A percentile compares a stretch with the other conserved stretches of the same genome.
phyloP scores from a whole-genome alignment of 2,113 vertebrate species.

The Bostrychus sinensis region DNA sequence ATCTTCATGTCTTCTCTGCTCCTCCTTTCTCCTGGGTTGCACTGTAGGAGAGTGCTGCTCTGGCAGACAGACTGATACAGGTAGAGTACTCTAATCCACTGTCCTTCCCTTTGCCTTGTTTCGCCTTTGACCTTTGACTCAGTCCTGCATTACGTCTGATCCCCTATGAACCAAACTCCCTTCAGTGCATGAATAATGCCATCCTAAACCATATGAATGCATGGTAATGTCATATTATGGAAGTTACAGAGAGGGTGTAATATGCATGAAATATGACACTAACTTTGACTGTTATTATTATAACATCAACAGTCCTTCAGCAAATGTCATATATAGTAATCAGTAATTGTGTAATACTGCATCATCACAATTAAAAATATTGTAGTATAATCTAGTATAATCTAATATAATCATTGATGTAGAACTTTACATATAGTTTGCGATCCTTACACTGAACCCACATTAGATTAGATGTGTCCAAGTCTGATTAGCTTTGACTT shows the following conservation, averaged over 20 bases:
- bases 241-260: constrained; percentile 28
- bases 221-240: constrained; percentile 33
- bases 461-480: neutral
- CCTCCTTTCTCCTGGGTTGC: constrained; percentile 49
- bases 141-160: constrained; percentile 28
- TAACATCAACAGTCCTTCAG: no score
- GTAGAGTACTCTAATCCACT: constrained; percentile 81
- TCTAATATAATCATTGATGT: no score
- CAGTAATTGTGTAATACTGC: no score
- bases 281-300: neutral
- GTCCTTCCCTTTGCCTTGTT: constrained; percentile 31
- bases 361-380: no score
- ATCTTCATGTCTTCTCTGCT: constrained; percentile 50
- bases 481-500: neutral
- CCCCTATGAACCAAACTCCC: constrained; percentile 8
- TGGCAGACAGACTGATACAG: constrained; percentile 98
- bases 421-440: no score
- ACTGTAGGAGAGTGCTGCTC: constrained; percentile 93
- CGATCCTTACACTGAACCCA: neutral
- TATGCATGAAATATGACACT: constrained; percentile 54
- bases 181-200: constrained; percentile 64
- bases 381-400: no score
- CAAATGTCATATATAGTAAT: no score
- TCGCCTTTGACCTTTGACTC: constrained; percentile 11
- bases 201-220: constrained; percentile 34